Evolutionary conservation across 2,888 invertebrate species (phyloP).

Genomic region (Allophyes oxyacanthae): DNA sequence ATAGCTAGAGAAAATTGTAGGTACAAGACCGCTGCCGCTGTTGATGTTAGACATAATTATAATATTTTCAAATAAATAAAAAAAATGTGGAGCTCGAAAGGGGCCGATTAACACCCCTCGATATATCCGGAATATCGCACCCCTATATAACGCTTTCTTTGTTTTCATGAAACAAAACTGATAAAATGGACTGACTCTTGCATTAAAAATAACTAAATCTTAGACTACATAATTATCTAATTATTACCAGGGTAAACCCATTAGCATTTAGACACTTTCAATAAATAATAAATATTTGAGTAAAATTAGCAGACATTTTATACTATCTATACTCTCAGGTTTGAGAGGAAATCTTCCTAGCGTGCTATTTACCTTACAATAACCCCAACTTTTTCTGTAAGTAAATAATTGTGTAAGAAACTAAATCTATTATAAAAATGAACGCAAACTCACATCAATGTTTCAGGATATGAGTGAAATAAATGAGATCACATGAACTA

Average conservation of each 20-base stretch:
- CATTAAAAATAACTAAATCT: not conserved
- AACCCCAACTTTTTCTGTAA: too few species aligned
- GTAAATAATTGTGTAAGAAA: conserved; percentile 12
- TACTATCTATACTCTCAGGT: conserved; percentile 3
- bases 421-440: conserved; percentile 36
- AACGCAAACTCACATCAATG: conserved; percentile 69
- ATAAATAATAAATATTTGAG: conserved; percentile 1
- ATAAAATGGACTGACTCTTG: conserved; percentile 19
- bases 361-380: too few species aligned
- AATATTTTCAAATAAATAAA: conserved; percentile 1
- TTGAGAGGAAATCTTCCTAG: conserved; percentile 4
- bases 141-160: conserved; percentile 47
- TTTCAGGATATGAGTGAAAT: conserved; percentile 65
- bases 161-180: conserved; percentile 36
- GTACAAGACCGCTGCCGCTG: conserved; percentile 1
- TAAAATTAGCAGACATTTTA: conserved; percentile 20
- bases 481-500: conserved; percentile 75
- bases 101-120: conserved; percentile 20
- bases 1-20: conserved; percentile 5
- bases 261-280: not conserved
- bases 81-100: conserved; percentile 1
- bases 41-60: not conserved
- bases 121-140: conserved; percentile 20
- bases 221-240: not conserved
- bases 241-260: not conserved